These are phyloP conservation scores for Lacerta viridis DNA, from an alignment of 2,797 vertebrate species.

Conservation along the genomic window DNA sequence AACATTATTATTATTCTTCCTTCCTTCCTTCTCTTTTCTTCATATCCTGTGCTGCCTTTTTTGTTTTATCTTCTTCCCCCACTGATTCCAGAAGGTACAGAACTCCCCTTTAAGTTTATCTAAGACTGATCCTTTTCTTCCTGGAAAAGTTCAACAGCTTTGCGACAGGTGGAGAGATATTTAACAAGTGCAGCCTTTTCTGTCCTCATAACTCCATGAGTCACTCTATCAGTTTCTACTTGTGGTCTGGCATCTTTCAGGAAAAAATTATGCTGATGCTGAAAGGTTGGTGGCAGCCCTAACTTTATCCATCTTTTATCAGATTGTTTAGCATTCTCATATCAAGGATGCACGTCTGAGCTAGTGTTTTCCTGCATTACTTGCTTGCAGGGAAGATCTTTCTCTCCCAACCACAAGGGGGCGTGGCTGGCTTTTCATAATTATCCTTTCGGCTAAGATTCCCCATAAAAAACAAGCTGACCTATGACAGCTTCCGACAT, in stretches of 20 bases:
- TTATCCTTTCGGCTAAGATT: neutral
- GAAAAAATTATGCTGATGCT: neutral
- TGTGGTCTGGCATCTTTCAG: neutral
- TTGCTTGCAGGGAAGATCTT: neutral
- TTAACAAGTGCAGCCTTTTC: neutral
- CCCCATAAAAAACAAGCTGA: neutral
- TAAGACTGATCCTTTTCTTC: neutral
- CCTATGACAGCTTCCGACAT: no score
- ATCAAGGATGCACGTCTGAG: neutral
- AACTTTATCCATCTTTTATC: neutral
- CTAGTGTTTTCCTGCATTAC: neutral
- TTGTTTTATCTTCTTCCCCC: neutral
- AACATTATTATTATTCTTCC: no score
- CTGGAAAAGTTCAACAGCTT: neutral
- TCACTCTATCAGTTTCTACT: neutral
- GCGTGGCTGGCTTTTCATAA: neutral
- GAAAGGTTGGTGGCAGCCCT: neutral
- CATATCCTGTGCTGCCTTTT: neutral
- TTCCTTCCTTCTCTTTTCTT: neutral
- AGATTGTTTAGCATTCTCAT: neutral
- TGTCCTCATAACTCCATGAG: neutral
- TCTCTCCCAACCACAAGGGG: slow-evolving; percentile 5
- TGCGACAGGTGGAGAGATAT: neutral
- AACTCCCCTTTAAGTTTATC: neutral
- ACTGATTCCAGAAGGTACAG: neutral